Base-by-base conservation (phyloP, 2,797 vertebrate species). In the Pangasius macronema region DNA sequence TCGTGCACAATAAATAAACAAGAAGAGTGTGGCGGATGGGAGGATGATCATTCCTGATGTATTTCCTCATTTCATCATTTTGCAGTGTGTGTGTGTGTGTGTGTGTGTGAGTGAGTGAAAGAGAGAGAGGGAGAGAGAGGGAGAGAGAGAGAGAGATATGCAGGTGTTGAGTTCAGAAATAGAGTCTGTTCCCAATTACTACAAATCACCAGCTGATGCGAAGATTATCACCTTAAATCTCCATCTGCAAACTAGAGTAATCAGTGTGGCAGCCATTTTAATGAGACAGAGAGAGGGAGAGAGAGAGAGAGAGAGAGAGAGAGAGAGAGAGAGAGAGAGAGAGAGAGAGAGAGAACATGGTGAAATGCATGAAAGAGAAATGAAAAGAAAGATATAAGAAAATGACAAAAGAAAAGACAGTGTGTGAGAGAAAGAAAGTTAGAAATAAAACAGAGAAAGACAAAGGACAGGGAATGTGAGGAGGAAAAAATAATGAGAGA, bases 181-280 rank as follows among this genome's bases (percentile, higher is more conserved):
- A 76, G 87, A 91, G 88, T 68, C 85, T 36, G 82, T 85, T 88
- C 91, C 88, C 91, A 94, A 91, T 91, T 90, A 94, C 91, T 88
- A 81, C 86, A 87, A 91, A 88, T 80, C 77, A 82, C 89, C 88
- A 89, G 86, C 86, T 90, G 89, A 87, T 88, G 73, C 61, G 86
- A 89, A 82, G 84, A 93, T 92, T 90, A 91, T 93, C 91, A 92
- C 90, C 88, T 89, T 87, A 91, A 33, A 90, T 92, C 91, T 89
- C 88, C 87, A 90, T 89, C 55, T 42, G 81, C 82, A 88, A 86
- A 82, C 59, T 83, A 49, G 83, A 75, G 70, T 88, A 86, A 93
- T 92, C 91, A 91, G 87, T 83, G 89, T 73, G 86, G 83, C 79
- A 87, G 82, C 82, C 88, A 30, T 87, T 93, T 91, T 88, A 76